Evolutionary conservation across 2,113 vertebrate species (phyloP).

Genomic region (Coregonus clupeaformis): DNA sequence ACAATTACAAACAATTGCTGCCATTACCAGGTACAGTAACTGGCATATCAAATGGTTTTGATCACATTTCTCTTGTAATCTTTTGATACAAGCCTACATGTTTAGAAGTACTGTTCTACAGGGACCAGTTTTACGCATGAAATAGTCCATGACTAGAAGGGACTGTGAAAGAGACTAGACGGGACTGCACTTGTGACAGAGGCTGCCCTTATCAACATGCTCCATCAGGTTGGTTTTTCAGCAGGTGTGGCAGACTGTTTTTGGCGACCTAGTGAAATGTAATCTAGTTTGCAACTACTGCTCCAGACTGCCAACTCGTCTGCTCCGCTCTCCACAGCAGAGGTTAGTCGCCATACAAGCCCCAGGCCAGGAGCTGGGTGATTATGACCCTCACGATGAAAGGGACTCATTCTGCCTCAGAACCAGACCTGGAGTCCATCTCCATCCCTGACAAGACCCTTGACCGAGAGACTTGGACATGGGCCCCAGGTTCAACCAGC

Average conservation of each 20-base stretch:
- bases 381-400: slow-evolving; percentile 48
- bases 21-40: slow-evolving; percentile 24
- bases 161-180: too few species aligned
- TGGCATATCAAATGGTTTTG: too few species aligned
- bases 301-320: neutral
- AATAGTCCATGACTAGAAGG: neutral
- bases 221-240: slow-evolving; percentile 41
- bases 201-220: neutral
- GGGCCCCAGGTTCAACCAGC: slow-evolving; percentile 31
- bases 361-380: neutral
- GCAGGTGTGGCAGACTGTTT: too few species aligned
- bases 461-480: slow-evolving; percentile 3
- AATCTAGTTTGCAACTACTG: neutral
- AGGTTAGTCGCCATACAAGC: slow-evolving; percentile 19
- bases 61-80: too few species aligned
- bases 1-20: neutral
- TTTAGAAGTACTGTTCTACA: neutral
- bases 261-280: neutral
- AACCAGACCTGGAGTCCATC: slow-evolving; percentile 40
- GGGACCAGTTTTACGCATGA: neutral
- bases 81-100: too few species aligned
- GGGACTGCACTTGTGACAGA: neutral
- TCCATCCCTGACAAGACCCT: slow-evolving; percentile 20
- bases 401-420: slow-evolving; percentile 5
- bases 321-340: slow-evolving; percentile 41